phyloP scores from a whole-genome alignment of 2,113 vertebrate genomes.

The Corvus moneduloides region DNA sequence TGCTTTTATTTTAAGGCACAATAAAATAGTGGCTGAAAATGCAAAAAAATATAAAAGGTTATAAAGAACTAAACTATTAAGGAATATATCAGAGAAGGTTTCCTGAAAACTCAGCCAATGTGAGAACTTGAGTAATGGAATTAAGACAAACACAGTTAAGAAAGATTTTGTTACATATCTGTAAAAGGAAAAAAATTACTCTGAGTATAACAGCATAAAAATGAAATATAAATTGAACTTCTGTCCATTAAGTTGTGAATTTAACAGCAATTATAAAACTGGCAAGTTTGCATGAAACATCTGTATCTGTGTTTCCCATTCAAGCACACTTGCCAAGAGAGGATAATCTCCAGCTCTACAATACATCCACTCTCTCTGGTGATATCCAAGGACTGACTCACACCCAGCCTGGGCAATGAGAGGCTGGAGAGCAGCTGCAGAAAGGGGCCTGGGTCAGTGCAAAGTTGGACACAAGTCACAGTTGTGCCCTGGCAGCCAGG shows the following conservation, averaged over 20 bases:
- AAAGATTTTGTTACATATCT: background rate
- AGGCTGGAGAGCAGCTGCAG: background rate
- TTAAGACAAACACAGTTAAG: background rate
- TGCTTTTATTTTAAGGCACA: background rate
- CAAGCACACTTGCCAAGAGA: background rate
- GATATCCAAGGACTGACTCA: background rate
- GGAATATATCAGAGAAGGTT: background rate
- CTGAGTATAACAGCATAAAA: background rate
- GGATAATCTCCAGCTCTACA: background rate
- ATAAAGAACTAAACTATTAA: background rate
- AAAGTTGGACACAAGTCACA: background rate
- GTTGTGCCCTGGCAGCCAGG: background rate
- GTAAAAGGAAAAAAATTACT: background rate
- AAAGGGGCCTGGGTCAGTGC: too few relatives aligned
- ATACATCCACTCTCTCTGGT: accelerated
- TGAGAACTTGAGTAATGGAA: background rate
- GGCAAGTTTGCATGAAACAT: background rate
- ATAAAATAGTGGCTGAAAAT: background rate
- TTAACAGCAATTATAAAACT: background rate
- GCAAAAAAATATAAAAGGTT: background rate
- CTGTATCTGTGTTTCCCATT: background rate
- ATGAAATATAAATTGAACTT: conserved; percentile 1
- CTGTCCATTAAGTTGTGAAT: background rate
- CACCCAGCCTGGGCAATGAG: background rate
- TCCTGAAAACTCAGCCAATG: background rate